These are phyloP conservation scores for Hydractinia echinata DNA, from an alignment of 30 jellyfish, hydroid and myxozoan genomes.

Conservation along the genomic window DNA sequence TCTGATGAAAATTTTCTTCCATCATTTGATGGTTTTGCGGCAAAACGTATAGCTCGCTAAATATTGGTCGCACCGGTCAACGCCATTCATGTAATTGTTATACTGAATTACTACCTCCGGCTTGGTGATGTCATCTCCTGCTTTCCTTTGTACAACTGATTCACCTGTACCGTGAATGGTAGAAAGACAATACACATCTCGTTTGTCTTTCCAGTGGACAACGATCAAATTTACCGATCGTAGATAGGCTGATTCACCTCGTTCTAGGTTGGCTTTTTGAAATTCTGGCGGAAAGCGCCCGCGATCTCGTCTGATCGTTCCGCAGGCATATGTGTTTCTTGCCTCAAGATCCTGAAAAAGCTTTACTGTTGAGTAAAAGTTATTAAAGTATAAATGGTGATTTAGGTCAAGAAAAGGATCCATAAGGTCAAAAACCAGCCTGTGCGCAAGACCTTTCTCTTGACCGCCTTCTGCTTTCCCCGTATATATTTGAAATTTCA, in stretches of 20 bases:
- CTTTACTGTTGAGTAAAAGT: conserved; percentile 23
- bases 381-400: conserved; percentile 36
- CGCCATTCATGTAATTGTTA: conserved; percentile 4
- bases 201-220: conserved; percentile 43
- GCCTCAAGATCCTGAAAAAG: conserved; percentile 31
- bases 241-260: conserved; percentile 24
- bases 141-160: neutral
- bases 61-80: conserved; percentile 8
- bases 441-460: conserved; percentile 42
- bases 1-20: conserved; percentile 26
- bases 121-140: neutral
- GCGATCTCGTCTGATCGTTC: conserved; percentile 25
- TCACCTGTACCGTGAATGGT: conserved; percentile 2
- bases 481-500: conserved; percentile 32
- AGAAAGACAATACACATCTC: conserved; percentile 8
- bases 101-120: neutral
- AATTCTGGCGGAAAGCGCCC: conserved; percentile 24
- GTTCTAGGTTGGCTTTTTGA: conserved; percentile 10
- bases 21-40: conserved; percentile 20
- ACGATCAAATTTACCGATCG: conserved; percentile 18
- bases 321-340: conserved; percentile 36
- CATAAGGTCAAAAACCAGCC: conserved; percentile 45
- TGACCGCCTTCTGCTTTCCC: conserved; percentile 33
- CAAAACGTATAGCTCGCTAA: conserved; percentile 7
- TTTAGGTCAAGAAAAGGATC: conserved; percentile 28